Evolutionary conservation across 1,140 invertebrate genomes (phyloP), one percentile per base, ranked within the genome.

Genomic region (Venustaconcha ellipsiformis): DNA sequence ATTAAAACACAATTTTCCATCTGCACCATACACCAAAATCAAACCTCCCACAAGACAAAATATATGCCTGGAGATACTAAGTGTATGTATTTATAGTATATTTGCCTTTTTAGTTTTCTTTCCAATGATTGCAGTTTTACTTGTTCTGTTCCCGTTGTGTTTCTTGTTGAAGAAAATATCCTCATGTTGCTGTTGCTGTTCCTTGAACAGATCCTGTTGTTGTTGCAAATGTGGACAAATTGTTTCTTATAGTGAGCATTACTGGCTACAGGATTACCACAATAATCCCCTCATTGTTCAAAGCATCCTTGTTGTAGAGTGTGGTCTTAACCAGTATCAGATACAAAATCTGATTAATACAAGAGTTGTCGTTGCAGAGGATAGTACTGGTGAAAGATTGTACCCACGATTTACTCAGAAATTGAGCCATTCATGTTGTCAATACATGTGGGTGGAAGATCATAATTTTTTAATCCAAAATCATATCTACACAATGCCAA

Each of bases 401-500:
- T 77, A 77, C 60, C 70, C 75, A 67, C 37, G 65, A 59, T 77
- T 77, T 67, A 60, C 75, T 62, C 75, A 77, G 62, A 71, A 71
- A 62, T 48, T 77, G 20, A 65, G 67, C 48, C 70, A 71, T n/a
- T 67, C 75, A 17, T 88, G 88, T 23, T 86, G 89, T 11, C 92
- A 91, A 14, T 90, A 90, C 67, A 88, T 88, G 60, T 93, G 92
- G 92, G 84, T 90, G 48, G 84, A 88, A 3, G 92, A 92, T 80
- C 68, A 83, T 0, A 77, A 89, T 55, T 93, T 93, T 79, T 83
- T 89, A 63, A 89, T 93, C 62, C 89, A 91, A 62, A 91, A 91
- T 71, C 92, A 93, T 79, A 88, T 93, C 0, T 90, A 90, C 74
- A 80, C 86, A 23, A 91, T 91, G 63, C 88, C 89, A 13, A 75